phyloP scores from a whole-genome alignment of 2,113 vertebrate genomes.

The Oreotrochilus melanogaster region DNA sequence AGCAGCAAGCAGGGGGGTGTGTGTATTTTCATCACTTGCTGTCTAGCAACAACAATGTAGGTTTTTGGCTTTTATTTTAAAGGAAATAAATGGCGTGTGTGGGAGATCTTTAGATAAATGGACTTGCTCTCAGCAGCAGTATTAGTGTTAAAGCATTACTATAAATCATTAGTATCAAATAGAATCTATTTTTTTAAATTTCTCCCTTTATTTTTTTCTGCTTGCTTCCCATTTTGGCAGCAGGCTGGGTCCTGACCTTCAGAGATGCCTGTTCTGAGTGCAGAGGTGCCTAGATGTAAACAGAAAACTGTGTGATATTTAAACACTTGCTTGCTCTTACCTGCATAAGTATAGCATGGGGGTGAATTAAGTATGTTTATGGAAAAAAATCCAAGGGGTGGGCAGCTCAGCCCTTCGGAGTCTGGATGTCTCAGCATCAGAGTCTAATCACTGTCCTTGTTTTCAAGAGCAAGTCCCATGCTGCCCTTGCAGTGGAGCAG shows the following conservation, averaged over 20 bases:
- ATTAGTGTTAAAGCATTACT: not conserved
- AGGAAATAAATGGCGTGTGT: too few relatives aligned
- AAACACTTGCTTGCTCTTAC: rapidly evolving
- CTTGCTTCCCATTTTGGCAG: not conserved
- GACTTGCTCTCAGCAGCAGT: not conserved
- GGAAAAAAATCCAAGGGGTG: not conserved
- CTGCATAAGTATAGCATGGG: not conserved
- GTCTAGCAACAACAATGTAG: not conserved
- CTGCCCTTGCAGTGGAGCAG: rapidly evolving
- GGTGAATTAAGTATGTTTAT: not conserved
- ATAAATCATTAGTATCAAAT: not conserved
- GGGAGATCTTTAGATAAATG: not conserved
- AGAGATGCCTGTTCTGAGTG: rapidly evolving
- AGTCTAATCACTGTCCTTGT: not conserved
- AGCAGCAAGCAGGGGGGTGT: not conserved
- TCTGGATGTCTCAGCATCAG: not conserved
- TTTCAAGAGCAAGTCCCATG: not conserved
- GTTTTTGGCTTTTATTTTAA: too few relatives aligned
- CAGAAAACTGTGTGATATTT: not conserved
- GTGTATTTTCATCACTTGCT: not conserved
- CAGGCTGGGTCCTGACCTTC: not conserved
- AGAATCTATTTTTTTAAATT: not conserved
- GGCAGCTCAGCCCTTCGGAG: too few relatives aligned
- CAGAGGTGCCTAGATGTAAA: not conserved
- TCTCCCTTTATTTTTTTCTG: not conserved